Evolutionary conservation across 2,888 invertebrate genomes (phyloP).

Genomic region (Drosophila buzzatii): DNA sequence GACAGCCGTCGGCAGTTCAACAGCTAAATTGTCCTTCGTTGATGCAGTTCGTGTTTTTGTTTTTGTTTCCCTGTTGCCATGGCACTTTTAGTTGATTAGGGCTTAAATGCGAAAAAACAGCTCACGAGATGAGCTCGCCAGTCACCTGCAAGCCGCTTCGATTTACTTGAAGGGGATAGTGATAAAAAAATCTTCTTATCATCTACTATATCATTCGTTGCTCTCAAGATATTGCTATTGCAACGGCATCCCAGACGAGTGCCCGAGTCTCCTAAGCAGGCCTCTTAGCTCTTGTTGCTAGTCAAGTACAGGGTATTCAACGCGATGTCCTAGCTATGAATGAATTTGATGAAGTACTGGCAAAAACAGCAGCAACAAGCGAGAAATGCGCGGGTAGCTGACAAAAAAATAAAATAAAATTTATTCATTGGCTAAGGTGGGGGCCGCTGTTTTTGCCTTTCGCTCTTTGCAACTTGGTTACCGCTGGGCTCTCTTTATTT

Average conservation of each 20-base stretch:
- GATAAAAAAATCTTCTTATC: background rate
- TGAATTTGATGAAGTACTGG: conserved; percentile 79
- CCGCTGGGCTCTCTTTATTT: conserved; percentile 40
- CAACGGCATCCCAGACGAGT: no score
- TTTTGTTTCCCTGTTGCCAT: conserved; percentile 56
- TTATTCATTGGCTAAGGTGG: conserved; percentile 63
- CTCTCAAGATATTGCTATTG: background rate
- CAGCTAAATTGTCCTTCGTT: conserved; percentile 26
- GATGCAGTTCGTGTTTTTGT: conserved; percentile 15
- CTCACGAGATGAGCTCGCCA: conserved; percentile 16
- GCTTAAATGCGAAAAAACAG: conserved; percentile 9
- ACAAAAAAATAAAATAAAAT: conserved; percentile 5
- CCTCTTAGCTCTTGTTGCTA: background rate
- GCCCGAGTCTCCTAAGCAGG: background rate
- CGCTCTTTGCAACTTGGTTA: conserved; percentile 74
- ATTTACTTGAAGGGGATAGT: background rate
- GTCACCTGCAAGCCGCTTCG: conserved; percentile 23
- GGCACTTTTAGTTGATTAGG: conserved; percentile 77
- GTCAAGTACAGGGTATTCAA: conserved; percentile 44
- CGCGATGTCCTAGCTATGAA: conserved; percentile 53
- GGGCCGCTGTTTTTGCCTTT: conserved; percentile 66
- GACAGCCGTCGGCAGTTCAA: conserved; percentile 54
- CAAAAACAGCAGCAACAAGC: conserved; percentile 44
- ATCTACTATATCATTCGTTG: background rate
- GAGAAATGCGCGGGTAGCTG: background rate